Evolutionary conservation across 1,140 invertebrate species (phyloP).

Genomic region (Drosophila equinoxialis): DNA sequence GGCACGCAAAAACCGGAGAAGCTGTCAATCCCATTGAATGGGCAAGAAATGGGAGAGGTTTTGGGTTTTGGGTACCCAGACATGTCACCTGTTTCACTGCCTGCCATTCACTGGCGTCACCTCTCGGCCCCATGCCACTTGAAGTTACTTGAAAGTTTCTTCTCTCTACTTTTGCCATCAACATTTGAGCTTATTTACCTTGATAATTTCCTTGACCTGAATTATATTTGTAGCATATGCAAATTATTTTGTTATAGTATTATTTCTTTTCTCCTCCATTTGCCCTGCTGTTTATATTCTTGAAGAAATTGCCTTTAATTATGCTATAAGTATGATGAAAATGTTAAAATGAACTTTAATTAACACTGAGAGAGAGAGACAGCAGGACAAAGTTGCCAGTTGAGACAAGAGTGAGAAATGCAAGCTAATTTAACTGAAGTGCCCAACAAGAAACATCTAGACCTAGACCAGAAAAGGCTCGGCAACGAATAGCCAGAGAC

Average conservation of each 20-base stretch:
- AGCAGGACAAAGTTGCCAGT: slow-evolving; percentile 26
- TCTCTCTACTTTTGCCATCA: slow-evolving; percentile 5
- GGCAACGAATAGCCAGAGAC: not conserved
- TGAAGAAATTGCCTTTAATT: slow-evolving; percentile 60
- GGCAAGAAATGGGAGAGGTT: slow-evolving; percentile 16
- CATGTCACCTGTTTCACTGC: not conserved
- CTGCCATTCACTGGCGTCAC: slow-evolving; percentile 4
- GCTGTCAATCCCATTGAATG: slow-evolving; percentile 57
- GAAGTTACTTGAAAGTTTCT: not conserved
- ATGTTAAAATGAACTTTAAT: slow-evolving; percentile 65
- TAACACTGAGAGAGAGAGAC: slow-evolving; percentile 36
- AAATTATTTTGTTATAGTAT: slow-evolving; percentile 40
- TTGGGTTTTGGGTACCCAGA: not conserved
- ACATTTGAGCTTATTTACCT: slow-evolving; percentile 38
- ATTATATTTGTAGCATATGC: slow-evolving; percentile 42
- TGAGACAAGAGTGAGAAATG: slow-evolving; percentile 39
- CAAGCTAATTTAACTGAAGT: slow-evolving; percentile 53
- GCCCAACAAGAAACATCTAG: slow-evolving; percentile 1
- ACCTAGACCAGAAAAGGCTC: not conserved
- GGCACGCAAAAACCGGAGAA: slow-evolving; percentile 53
- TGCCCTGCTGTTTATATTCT: slow-evolving; percentile 1
- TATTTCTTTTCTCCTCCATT: slow-evolving; percentile 16
- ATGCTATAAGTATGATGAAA: slow-evolving; percentile 61
- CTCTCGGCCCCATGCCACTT: slow-evolving; percentile 22
- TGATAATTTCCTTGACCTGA: slow-evolving; percentile 77